Conservation (phyloP, 1,140 invertebrate species). For the Drosophila erecta region DNA sequence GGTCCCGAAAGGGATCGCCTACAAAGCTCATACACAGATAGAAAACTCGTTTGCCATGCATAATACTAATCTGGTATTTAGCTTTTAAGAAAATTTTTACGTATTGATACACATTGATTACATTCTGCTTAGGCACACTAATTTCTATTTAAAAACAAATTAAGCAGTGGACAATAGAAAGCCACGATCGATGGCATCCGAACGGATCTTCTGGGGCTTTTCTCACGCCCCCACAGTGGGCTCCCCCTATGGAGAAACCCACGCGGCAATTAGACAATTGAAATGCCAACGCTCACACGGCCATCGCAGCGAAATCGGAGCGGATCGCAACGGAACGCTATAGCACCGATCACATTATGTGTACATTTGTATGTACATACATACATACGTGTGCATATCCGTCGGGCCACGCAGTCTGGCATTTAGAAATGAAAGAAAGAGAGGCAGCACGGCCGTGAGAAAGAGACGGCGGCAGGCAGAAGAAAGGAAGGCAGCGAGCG, state of each 20-base stretch:
- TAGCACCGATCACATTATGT: no score
- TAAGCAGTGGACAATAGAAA: neutral
- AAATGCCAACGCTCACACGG: slow-evolving; percentile 51
- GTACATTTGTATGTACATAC: no score
- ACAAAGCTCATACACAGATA: no score
- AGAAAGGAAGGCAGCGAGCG: neutral
- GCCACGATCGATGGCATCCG: slow-evolving; percentile 1
- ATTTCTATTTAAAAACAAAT: neutral
- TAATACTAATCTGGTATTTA: no score
- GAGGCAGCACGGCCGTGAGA: neutral
- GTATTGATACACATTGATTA: no score
- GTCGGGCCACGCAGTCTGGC: slow-evolving; percentile 51
- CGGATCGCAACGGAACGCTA: slow-evolving; percentile 1
- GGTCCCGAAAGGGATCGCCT: no score
- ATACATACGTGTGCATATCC: neutral
- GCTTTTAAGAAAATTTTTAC: no score
- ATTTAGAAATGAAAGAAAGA: slow-evolving; percentile 4
- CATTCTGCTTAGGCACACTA: no score
- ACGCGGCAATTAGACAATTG: slow-evolving; percentile 67
- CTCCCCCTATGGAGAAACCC: slow-evolving; percentile 5
- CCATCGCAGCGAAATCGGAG: slow-evolving; percentile 8
- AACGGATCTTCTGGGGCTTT: slow-evolving; percentile 17
- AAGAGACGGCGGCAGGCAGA: neutral
- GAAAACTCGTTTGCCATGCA: no score
- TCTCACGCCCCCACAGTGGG: slow-evolving; percentile 50